Base-by-base conservation (phyloP, 2,113 vertebrate species). In the Ameiurus melas region DNA sequence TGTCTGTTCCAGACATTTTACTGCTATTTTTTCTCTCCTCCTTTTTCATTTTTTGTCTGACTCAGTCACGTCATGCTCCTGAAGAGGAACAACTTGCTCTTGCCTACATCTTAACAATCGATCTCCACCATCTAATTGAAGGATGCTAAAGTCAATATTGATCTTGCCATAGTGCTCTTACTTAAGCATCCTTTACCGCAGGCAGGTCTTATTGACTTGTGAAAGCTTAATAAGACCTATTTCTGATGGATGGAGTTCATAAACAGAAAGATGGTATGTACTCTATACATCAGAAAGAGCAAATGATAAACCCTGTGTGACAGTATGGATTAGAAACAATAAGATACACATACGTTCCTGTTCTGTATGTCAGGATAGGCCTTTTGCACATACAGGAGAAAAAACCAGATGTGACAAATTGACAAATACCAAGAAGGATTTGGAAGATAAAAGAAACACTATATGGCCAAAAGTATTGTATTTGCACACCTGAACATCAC, bases 141-240 rank as follows among this genome's bases (percentile, higher is more conserved):
- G 22, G 57, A 83, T 57, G 57, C 55, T 62, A 83, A 62, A 62
- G 80, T 62, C 80, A 83, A 83, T 83, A 83, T 83, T 83, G 57
- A 83, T 62, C 20, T 43, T 83, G 57, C 58, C 80, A 83, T 62
- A 62, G 80, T 83, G 57, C 33, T 83, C 57, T 83, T 83, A 83
- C 80, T 83, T 83, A 62, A 83, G 80, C 33, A 83, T 83, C 80
- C 58, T 58, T 83, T 83, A 83, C 57, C 12, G 57, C 33, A 83
- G 80, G 57, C 80, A 83, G 57, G 80, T 16, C 57, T 83, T 83
- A 83, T 83, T 83, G 80, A 83, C 80, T 39, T 43, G 57, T 83
- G 80, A 83, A 83, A 62, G 80, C 80, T 83, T 83, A 83, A 62
- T 83, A 83, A 83, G 80, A 83, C 80, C 80, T 83, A 58, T 83